Conservation (phyloP, 1,140 invertebrate genomes). For the Lordiphosa collinella region DNA sequence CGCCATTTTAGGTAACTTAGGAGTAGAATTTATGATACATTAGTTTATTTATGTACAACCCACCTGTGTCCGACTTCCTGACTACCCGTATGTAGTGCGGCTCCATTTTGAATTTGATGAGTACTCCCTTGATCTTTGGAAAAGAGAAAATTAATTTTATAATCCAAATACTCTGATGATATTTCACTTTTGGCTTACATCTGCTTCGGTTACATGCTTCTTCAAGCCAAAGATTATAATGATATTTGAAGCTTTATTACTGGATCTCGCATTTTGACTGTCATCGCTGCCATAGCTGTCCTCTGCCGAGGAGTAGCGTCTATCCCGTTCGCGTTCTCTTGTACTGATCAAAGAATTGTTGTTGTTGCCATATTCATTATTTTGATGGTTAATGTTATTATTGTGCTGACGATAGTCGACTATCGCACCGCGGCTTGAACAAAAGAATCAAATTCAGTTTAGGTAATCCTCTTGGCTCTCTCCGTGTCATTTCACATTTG, state of each 20-base stretch:
- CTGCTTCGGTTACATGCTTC: slow-evolving; percentile 90
- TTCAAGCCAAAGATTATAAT: slow-evolving; percentile 91
- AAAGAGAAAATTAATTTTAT: background rate
- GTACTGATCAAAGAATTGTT: background rate
- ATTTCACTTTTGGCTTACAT: slow-evolving; percentile 83
- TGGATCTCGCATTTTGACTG: slow-evolving; percentile 80
- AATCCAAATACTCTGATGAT: background rate
- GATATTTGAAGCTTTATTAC: slow-evolving; percentile 90
- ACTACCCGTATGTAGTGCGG: slow-evolving; percentile 92
- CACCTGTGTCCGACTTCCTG: slow-evolving; percentile 93
- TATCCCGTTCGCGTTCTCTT: slow-evolving; percentile 10
- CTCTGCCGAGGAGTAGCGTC: slow-evolving; percentile 44
- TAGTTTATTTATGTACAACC: slow-evolving; percentile 46
- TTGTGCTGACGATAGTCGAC: too few species aligned
- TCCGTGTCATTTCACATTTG: too few species aligned
- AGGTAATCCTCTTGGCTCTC: too few species aligned
- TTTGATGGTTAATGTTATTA: too few species aligned
- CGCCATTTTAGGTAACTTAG: slow-evolving; percentile 1
- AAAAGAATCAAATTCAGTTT: too few species aligned
- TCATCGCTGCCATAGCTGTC: slow-evolving; percentile 56
- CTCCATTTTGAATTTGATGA: slow-evolving; percentile 86
- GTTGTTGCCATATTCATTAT: background rate
- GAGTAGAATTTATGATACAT: slow-evolving; percentile 3
- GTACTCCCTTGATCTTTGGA: slow-evolving; percentile 80
- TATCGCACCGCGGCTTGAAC: too few species aligned